Percentiles rank a stretch among this genome's conserved stretches.
phyloP scores from a whole-genome alignment of 2,113 vertebrate species.

The Gadus chalcogrammus region DNA sequence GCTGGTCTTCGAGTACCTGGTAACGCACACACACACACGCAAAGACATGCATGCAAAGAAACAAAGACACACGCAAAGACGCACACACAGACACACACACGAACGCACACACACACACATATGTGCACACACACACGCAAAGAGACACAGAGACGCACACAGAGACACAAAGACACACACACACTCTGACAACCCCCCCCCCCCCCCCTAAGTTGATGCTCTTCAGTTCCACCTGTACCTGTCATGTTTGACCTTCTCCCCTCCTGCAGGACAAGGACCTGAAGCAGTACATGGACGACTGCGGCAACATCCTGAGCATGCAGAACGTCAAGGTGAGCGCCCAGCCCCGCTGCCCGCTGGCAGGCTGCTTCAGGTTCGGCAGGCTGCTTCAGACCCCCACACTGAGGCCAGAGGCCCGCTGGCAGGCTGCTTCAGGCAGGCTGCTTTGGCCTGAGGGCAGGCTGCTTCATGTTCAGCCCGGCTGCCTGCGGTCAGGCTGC shows the following conservation, averaged over 20 bases:
- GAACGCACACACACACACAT: not conserved
- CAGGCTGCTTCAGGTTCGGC: too few relatives aligned
- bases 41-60: too few relatives aligned
- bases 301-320: constrained; percentile 87
- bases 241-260: not conserved
- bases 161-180: too few relatives aligned
- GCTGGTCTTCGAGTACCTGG: constrained; percentile 94
- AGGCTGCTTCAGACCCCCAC: too few relatives aligned
- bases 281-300: constrained; percentile 91
- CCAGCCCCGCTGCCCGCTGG: not conserved
- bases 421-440: too few relatives aligned
- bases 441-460: too few relatives aligned
- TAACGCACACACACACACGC: constrained; percentile 59
- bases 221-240: not conserved
- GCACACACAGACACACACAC: not conserved
- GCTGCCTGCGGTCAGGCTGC: not conserved
- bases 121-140: too few relatives aligned
- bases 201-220: not conserved
- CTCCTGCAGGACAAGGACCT: constrained; percentile 83
- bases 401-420: too few relatives aligned
- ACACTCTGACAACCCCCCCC: not conserved
- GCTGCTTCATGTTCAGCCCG: not conserved
- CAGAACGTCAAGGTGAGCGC: constrained; percentile 84
- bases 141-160: too few relatives aligned
- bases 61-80: too few relatives aligned